Conservation (phyloP, 2,113 vertebrate genomes). For the Gavia stellata region DNA sequence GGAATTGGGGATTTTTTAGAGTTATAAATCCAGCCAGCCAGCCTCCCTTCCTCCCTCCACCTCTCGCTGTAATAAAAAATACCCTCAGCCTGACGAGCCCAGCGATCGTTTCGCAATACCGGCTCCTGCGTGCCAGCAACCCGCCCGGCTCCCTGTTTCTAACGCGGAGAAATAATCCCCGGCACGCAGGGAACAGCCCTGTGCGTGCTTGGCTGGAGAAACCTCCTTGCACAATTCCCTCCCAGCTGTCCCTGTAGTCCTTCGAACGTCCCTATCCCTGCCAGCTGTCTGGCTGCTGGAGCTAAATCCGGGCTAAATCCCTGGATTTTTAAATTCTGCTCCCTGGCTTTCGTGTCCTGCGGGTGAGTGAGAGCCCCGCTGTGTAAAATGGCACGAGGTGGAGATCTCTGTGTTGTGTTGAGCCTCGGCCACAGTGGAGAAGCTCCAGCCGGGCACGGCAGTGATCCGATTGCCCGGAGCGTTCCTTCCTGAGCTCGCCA, state of each 20-base stretch:
- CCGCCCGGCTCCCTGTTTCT: neutral
- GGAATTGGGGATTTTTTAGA: accelerated
- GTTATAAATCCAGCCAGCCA: neutral
- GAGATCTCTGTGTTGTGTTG: neutral
- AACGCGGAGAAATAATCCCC: neutral
- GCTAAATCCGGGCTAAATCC: neutral
- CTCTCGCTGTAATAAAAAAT: neutral
- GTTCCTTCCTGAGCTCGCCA: neutral
- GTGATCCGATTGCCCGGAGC: accelerated
- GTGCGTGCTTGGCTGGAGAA: neutral
- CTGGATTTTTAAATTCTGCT: neutral
- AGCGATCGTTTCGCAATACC: accelerated
- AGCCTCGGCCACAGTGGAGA: accelerated
- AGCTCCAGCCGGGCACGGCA: neutral
- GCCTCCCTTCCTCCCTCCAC: neutral
- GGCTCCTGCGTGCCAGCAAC: neutral
- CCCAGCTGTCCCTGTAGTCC: neutral
- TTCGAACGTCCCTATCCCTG: neutral
- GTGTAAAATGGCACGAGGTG: neutral
- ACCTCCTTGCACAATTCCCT: neutral
- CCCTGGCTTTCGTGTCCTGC: accelerated
- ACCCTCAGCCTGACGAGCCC: accelerated
- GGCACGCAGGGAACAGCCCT: neutral
- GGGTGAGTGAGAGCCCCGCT: neutral
- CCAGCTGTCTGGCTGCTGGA: neutral